These are phyloP conservation scores for Sander lucioperca DNA, from an alignment of 2,113 vertebrate species.

Conservation along the genomic window DNA sequence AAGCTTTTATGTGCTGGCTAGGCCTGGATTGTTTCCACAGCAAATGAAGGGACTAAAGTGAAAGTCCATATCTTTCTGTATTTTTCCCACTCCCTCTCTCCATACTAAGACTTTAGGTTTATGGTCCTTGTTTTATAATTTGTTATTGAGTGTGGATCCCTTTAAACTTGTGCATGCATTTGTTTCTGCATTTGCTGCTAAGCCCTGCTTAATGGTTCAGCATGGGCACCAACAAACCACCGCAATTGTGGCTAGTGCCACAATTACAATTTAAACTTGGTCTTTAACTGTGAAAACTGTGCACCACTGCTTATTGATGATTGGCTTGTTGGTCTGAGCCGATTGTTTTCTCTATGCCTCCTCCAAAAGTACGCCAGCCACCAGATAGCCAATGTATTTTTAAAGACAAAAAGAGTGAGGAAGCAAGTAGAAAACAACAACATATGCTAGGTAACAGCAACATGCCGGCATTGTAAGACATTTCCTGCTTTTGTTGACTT, in stretches of 20 bases:
- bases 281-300: not conserved
- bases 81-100: constrained; percentile 19
- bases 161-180: not conserved
- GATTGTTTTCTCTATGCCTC: not conserved
- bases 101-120: constrained; percentile 2
- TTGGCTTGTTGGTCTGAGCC: not conserved
- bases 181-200: not conserved
- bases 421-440: not conserved
- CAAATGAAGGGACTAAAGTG: constrained; percentile 60
- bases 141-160: not conserved
- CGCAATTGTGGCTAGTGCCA: not conserved
- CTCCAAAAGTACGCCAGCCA: not conserved
- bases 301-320: not conserved
- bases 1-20: constrained; percentile 64
- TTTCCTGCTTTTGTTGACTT: not conserved
- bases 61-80: constrained; percentile 54
- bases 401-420: not conserved
- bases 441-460: not conserved
- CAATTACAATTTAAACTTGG: constrained; percentile 5
- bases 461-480: not conserved
- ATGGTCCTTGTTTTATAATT: not conserved
- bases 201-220: constrained; percentile 1
- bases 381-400: not conserved
- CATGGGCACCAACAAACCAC: not conserved
- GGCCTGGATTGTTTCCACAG: constrained; percentile 57